These are phyloP conservation scores for Epistrophe grossulariae DNA, from an alignment of 2,888 invertebrate species.

Conservation along the genomic window DNA sequence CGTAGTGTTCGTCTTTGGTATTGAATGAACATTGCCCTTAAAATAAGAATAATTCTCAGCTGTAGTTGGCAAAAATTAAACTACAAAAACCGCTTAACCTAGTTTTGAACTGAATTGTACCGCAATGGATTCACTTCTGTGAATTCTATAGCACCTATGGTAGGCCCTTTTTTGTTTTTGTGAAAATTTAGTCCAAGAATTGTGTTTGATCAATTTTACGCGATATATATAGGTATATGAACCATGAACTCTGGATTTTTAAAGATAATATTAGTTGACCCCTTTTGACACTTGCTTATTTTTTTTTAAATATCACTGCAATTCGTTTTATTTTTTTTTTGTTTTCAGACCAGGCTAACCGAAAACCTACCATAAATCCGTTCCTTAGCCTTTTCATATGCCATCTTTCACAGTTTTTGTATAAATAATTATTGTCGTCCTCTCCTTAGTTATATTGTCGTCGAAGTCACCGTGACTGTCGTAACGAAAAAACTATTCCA, in stretches of 20 bases:
- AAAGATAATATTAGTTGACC: constrained; percentile 13
- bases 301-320: background rate
- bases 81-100: constrained; percentile 48
- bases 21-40: constrained; percentile 13
- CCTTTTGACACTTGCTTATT: constrained; percentile 20
- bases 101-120: constrained; percentile 23
- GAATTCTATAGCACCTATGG: constrained; percentile 9
- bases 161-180: background rate
- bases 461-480: constrained; percentile 40
- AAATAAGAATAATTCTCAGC: constrained; percentile 7
- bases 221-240: background rate
- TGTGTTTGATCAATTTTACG: constrained; percentile 71
- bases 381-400: constrained; percentile 44
- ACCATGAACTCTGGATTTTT: constrained; percentile 26
- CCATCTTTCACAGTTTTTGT: constrained; percentile 52
- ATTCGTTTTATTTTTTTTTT: background rate
- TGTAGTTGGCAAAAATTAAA: constrained; percentile 6
- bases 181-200: background rate
- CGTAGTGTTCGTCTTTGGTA: background rate
- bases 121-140: constrained; percentile 26
- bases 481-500: constrained; percentile 22
- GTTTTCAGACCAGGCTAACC: constrained; percentile 13
- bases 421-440: constrained; percentile 32
- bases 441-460: background rate
- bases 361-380: constrained; percentile 44